Percentiles rank a stretch among this genome's conserved stretches.
Evolutionary conservation across 2,888 invertebrate genomes (phyloP).

Genomic region (Pristionchus fissidentatus): DNA sequence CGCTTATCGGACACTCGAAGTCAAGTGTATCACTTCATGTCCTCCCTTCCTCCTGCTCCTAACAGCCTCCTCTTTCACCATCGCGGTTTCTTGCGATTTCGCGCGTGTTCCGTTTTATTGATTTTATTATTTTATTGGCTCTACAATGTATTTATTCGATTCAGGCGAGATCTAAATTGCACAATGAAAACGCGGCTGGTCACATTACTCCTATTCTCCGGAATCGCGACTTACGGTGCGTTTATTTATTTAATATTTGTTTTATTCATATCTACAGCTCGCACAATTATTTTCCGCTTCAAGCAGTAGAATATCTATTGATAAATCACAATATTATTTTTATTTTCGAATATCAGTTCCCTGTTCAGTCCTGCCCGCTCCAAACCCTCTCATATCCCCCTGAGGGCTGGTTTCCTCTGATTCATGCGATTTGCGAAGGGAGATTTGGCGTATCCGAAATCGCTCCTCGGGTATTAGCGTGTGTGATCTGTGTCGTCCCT

Average conservation of each 20-base stretch:
- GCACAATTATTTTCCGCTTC: neutral
- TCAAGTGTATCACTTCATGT: neutral
- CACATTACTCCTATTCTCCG: neutral
- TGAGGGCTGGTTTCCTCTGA: too few species aligned
- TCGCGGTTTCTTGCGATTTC: neutral
- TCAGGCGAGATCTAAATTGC: neutral
- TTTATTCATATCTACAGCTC: neutral
- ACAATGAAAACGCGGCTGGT: neutral
- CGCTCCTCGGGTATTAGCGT: too few species aligned
- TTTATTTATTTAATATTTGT: neutral
- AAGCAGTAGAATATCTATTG: neutral
- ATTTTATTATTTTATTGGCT: neutral
- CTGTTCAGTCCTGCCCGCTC: too few species aligned
- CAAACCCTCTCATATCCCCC: too few species aligned
- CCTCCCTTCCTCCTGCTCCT: neutral
- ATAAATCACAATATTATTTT: constrained; percentile 24
- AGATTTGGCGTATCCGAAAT: neutral
- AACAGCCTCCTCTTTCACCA: neutral
- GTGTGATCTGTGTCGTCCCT: too few species aligned
- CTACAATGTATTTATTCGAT: too few species aligned
- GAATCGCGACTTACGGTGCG: neutral
- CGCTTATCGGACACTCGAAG: neutral
- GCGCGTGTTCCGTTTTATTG: neutral
- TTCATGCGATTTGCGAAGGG: too few species aligned
- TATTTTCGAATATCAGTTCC: too few species aligned